A percentile compares a stretch with the other conserved stretches of the same genome.
Conservation (phyloP, 2,888 invertebrate species). For the Cyclophora punctaria region DNA sequence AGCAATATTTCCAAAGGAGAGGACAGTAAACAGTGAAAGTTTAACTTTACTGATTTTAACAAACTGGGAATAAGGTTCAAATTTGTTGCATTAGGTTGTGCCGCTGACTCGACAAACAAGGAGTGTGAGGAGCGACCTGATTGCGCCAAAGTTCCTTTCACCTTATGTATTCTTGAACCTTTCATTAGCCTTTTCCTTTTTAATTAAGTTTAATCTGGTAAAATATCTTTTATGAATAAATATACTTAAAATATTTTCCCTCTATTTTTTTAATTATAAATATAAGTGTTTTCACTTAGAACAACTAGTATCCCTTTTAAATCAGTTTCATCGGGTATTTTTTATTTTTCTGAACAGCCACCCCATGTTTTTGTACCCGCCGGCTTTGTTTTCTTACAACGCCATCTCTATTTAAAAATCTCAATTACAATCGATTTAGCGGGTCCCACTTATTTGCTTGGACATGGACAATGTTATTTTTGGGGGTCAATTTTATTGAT, state of each 20-base stretch:
- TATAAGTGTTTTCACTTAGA: too few species aligned
- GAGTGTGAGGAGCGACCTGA: conserved; percentile 40
- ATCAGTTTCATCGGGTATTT: conserved; percentile 14
- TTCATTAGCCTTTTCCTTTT: conserved; percentile 50
- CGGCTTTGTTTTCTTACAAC: conserved; percentile 44
- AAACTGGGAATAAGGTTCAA: conserved; percentile 5
- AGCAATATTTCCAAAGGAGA: conserved; percentile 53
- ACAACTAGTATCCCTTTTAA: conserved; percentile 16
- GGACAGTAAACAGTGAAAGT: conserved; percentile 54
- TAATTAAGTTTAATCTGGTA: conserved; percentile 18
- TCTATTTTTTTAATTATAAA: too few species aligned
- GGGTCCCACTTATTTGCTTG: conserved; percentile 19
- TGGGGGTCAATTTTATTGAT: too few species aligned
- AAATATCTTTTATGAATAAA: not conserved
- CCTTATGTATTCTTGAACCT: conserved; percentile 45
- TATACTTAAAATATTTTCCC: too few species aligned
- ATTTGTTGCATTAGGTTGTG: conserved; percentile 2
- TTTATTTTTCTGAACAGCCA: conserved; percentile 8
- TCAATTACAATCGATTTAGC: conserved; percentile 49
- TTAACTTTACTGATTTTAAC: conserved; percentile 19
- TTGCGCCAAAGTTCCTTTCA: conserved; percentile 52
- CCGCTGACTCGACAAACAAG: conserved; percentile 7
- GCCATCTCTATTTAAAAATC: conserved; percentile 34
- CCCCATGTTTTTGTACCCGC: conserved; percentile 48
- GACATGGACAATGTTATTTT: conserved; percentile 10